A percentile compares a stretch with the other conserved stretches of the same genome.
phyloP scores from a whole-genome alignment of 2,888 invertebrate species.

The Rhyacophila evoluta region DNA sequence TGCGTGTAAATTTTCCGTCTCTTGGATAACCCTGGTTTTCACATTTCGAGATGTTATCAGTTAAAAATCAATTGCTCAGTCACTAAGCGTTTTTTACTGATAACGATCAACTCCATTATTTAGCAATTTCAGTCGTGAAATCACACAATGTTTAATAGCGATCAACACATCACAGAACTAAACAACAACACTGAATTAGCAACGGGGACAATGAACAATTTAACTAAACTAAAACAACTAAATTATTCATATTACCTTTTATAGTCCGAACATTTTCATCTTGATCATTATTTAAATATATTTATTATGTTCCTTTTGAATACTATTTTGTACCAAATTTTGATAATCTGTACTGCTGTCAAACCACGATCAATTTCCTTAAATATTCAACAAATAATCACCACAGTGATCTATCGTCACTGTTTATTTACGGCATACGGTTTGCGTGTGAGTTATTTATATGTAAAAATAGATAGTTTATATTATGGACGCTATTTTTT shows the following conservation, averaged over 20 bases:
- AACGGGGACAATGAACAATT: no score
- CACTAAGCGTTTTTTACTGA: neutral
- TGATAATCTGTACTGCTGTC: neutral
- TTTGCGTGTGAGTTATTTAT: neutral
- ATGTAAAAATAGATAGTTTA: neutral
- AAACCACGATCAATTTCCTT: neutral
- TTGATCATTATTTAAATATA: neutral
- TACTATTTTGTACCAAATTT: neutral
- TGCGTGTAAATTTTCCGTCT: no score
- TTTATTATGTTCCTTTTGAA: neutral
- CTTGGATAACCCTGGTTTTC: no score
- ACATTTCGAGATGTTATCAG: neutral
- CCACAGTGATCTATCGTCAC: neutral
- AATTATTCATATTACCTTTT: no score
- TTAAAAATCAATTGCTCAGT: neutral
- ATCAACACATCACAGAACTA: neutral
- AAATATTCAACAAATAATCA: neutral
- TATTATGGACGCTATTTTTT: neutral
- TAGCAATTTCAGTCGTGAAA: neutral
- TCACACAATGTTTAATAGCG: neutral
- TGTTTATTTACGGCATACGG: neutral
- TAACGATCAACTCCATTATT: slow-evolving; percentile 2
- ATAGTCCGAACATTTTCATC: neutral
- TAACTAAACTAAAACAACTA: no score
- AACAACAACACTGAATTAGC: neutral